Percentiles rank a stretch among this genome's conserved stretches.
Conservation (phyloP, 53 echinoderm and acorn worm genomes). For the Luidia sarsii region DNA sequence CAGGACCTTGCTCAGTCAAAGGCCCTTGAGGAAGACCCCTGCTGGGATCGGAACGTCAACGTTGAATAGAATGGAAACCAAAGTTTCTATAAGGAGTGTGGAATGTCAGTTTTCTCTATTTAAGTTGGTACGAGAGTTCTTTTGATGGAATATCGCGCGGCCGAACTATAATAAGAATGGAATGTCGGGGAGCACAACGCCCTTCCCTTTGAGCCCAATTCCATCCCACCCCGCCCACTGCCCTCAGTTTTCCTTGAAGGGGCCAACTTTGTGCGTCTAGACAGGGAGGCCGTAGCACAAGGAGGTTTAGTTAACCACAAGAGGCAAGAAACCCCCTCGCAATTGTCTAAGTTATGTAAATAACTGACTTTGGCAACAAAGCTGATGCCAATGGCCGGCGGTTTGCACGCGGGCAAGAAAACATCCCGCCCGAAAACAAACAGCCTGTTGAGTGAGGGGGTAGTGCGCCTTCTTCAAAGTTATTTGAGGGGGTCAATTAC, state of each 20-base stretch:
- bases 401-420: conserved; percentile 18
- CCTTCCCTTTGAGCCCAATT: too few relatives aligned
- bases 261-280: background rate
- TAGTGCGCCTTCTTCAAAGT: background rate
- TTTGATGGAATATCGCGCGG: too few relatives aligned
- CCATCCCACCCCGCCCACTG: background rate
- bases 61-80: too few relatives aligned
- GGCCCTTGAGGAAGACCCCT: too few relatives aligned
- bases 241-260: background rate
- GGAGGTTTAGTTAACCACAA: conserved; percentile 15
- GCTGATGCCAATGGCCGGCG: background rate
- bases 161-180: too few relatives aligned
- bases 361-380: conserved; percentile 7
- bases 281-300: background rate
- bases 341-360: conserved; percentile 2
- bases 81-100: too few relatives aligned
- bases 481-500: conserved; percentile 9
- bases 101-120: too few relatives aligned
- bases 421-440: conserved; percentile 29
- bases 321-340: background rate
- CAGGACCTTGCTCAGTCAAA: too few relatives aligned
- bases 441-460: background rate
- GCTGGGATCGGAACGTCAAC: too few relatives aligned
- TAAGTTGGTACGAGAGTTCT: too few relatives aligned
- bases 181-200: too few relatives aligned